Evolutionary conservation across 2,797 vertebrate species (phyloP), one percentile per base, ranked within the genome.

Genomic region (Pseudochromis fuscus): DNA sequence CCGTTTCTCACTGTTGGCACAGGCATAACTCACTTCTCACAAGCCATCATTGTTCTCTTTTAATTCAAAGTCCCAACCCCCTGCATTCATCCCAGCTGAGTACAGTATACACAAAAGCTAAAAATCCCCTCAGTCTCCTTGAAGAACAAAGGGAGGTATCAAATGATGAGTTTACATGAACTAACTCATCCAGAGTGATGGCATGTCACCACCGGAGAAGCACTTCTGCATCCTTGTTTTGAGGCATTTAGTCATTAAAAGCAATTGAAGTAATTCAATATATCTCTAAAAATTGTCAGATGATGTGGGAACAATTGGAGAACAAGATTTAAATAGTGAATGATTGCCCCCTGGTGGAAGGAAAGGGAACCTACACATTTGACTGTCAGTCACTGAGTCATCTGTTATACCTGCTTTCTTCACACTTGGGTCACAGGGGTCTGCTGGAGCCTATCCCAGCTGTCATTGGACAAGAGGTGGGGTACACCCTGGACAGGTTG

Each of bases 41-140:
- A 88, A 84, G 75, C 82, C 69, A 3, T 79, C 86, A 88, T 91
- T 91, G 87, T 93, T 92, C 89, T 89, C 77, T 42, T 74, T 82
- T 72, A 66, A 76, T 83, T 82, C 80, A 53, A 52, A 62, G 35
- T 53, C 45, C 60, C 71, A 5, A 51, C 27, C 7, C 61, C 40
- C 45, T 44, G 28, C 62, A 72, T 84, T 51, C 40, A 21, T 66
- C 66, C 52, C 52, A 57, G 38, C 81, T 50, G 37, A 75, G 65
- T 12, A 51, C 66, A 80, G 74, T 78, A 52, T 69, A 86, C 67
- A 87, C 84, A 87, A 87, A 84, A 72, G 70, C 59, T 79, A 69
- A 83, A 87, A 91, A 72, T 69, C 79, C 85, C 84, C 82, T 69
- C 48, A 8, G 45, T 66, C 73, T 30, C 65, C 61, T 53, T 67